phyloP scores from a whole-genome alignment of 2,113 vertebrate genomes.

The Hippocampus comes region DNA sequence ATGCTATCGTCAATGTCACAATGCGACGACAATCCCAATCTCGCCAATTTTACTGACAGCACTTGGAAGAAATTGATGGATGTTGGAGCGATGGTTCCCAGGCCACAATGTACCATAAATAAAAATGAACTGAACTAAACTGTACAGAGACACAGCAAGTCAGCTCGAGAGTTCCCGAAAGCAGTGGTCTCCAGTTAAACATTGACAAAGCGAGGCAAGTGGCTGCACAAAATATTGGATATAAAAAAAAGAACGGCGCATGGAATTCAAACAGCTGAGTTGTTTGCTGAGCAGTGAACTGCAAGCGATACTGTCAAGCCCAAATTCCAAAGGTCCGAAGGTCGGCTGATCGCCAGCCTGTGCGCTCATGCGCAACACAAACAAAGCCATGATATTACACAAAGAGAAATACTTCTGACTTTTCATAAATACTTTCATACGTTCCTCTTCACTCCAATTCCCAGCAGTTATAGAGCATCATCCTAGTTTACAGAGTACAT shows the following conservation, averaged over 20 bases:
- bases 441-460: neutral
- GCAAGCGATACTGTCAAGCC: conserved; percentile 21
- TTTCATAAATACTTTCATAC: neutral
- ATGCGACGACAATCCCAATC: too few relatives aligned
- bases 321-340: conserved; percentile 62
- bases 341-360: conserved; percentile 32
- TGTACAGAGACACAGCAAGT: conserved; percentile 3
- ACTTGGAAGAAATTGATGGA: too few relatives aligned
- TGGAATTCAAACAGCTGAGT: conserved; percentile 21
- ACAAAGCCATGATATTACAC: neutral
- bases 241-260: conserved; percentile 1
- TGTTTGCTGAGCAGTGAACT: conserved; percentile 42
- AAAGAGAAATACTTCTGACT: neutral
- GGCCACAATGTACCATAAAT: neutral
- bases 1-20: neutral
- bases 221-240: neutral
- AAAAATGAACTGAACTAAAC: neutral
- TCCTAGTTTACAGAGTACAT: neutral
- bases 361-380: conserved; percentile 24
- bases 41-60: too few relatives aligned
- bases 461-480: neutral
- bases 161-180: conserved; percentile 36
- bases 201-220: conserved; percentile 29
- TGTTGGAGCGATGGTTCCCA: too few relatives aligned
- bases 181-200: conserved; percentile 37